Percentiles rank a stretch among this genome's conserved stretches.
phyloP scores from a whole-genome alignment of 2,113 vertebrate genomes.

The Pteruthius melanotis region DNA sequence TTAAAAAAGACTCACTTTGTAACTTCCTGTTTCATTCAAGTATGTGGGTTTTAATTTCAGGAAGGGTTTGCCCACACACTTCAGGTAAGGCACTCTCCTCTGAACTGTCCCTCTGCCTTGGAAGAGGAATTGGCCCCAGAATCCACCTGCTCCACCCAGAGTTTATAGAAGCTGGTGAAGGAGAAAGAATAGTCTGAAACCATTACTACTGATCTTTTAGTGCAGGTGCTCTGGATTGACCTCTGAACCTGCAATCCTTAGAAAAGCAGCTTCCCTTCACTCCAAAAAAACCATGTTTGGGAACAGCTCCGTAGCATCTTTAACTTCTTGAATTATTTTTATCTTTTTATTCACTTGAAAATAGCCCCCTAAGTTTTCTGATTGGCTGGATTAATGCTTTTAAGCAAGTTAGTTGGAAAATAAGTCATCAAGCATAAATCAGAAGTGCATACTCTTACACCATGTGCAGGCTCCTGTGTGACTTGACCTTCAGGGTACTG shows the following conservation, averaged over 20 bases:
- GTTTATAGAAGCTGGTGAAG: background rate
- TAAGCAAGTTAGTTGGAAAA: background rate
- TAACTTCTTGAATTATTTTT: background rate
- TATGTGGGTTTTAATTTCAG: background rate
- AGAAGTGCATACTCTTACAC: background rate
- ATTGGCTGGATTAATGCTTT: background rate
- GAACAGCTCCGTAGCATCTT: background rate
- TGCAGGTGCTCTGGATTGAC: background rate
- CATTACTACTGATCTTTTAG: background rate
- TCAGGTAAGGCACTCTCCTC: background rate
- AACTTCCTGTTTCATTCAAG: background rate
- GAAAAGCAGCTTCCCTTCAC: background rate
- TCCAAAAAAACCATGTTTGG: background rate
- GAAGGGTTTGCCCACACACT: background rate
- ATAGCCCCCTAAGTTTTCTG: background rate
- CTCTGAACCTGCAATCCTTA: background rate
- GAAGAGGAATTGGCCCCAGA: background rate
- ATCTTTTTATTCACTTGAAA: background rate
- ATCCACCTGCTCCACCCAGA: background rate
- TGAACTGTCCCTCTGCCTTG: rapidly evolving
- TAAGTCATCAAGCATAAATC: background rate
- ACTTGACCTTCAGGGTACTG: background rate
- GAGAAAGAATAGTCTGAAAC: background rate
- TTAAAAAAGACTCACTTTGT: background rate
- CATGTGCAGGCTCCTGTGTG: background rate